phyloP scores from a whole-genome alignment of 2,113 vertebrate species.

The Gopherus flavomarginatus region DNA sequence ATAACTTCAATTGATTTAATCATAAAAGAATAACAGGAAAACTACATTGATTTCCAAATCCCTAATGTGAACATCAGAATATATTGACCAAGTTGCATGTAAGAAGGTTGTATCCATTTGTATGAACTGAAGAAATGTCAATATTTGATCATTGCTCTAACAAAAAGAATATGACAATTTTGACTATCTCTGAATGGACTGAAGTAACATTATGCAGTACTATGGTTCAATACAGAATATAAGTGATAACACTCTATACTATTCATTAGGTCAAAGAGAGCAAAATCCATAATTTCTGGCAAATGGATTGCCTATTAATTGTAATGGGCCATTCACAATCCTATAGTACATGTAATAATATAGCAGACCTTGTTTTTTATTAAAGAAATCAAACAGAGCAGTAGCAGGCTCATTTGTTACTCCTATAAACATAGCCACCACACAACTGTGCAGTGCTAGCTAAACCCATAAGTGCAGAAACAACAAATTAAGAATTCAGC shows the following conservation, averaged over 20 bases:
- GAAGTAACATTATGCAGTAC: conserved; percentile 68
- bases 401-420: conserved; percentile 25
- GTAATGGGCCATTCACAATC: conserved; percentile 49
- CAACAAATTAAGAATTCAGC: background rate
- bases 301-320: conserved; percentile 66
- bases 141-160: conserved; percentile 83
- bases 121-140: conserved; percentile 80
- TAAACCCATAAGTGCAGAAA: background rate
- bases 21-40: conserved; percentile 88
- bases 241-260: conserved; percentile 62
- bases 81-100: conserved; percentile 78
- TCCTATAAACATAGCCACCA: background rate
- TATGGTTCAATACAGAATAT: conserved; percentile 68
- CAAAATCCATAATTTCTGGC: conserved; percentile 75
- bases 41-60: conserved; percentile 85
- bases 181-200: conserved; percentile 75
- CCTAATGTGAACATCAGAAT: conserved; percentile 84
- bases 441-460: background rate
- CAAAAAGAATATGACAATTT: conserved; percentile 82
- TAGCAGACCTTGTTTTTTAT: conserved; percentile 46
- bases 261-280: conserved; percentile 74
- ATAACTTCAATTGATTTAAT: conserved; percentile 89
- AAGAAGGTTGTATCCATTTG: conserved; percentile 79
- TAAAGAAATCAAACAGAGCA: conserved; percentile 44
- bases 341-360: conserved; percentile 43